Evolutionary conservation across 2,113 vertebrate genomes (phyloP), one percentile per base, ranked within the genome.

Genomic region (Ammodramus savannarum): DNA sequence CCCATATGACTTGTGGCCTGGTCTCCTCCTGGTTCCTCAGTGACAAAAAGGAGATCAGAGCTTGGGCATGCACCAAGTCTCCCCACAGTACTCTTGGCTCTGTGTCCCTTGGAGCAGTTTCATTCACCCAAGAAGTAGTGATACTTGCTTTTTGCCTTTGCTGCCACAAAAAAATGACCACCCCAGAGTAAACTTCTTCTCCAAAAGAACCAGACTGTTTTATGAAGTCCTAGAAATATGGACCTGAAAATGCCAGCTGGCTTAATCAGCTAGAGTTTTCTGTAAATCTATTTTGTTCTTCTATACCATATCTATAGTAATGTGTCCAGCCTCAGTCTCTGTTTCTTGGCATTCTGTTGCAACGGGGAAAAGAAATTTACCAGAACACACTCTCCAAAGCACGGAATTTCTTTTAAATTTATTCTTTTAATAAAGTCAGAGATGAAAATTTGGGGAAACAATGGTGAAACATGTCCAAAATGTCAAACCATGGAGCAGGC

Each of bases 401-500:
- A 36, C 7, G 25, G 62, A 87, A 59, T 62, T 91, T 75, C 65
- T 84, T 84, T 71, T 84, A 43, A 69, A 76, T 94, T 68, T 89
- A 74, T 93, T 96, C 74, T 77, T 91, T 89, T 77, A 87, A 76
- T 76, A 61, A 87, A 58, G 15, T 23, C 62, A 14, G 67, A 71
- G 46, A 69, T 75, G 51, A 93, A 89, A 86, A 90, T 87, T 79
- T 89, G 38, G 49, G 80, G 73, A 94, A 96, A 95, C 87, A 96
- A 95, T 93, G 66, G 74, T 89, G 93, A 95, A 95, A 89, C 4
- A 7, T 93, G 66, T 88, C 87, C 89, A 96, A 87, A 89, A 87
- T 82, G 7, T 93, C 80, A 93, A 83, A 78, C 76, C 41, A 17
- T 66, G 57, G 55, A 93, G 46, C 39, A 83, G 83, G 84, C 75